A percentile compares a stretch with the other conserved stretches of the same genome.
These are phyloP conservation scores for Catharus ustulatus DNA, from an alignment of 2,797 vertebrate genomes.

Conservation along the genomic window DNA sequence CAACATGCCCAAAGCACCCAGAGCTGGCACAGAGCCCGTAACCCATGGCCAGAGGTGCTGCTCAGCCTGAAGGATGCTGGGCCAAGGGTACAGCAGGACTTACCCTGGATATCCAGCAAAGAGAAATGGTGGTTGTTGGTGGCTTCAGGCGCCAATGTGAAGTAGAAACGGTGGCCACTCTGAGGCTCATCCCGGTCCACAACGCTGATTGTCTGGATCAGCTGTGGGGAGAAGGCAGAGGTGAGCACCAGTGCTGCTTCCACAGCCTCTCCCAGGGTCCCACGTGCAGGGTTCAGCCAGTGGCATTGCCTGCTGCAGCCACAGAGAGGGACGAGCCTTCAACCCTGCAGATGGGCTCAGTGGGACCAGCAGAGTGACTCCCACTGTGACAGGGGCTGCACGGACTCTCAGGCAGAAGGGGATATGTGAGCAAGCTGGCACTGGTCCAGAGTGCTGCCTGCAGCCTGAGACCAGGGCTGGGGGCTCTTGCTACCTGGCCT, in stretches of 20 bases:
- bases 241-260: not conserved
- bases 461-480: accelerated
- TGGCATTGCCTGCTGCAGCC: accelerated
- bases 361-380: not conserved
- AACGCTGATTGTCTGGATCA: conserved; percentile 97
- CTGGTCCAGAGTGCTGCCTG: not conserved
- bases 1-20: not conserved
- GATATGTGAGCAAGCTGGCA: not conserved
- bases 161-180: conserved; percentile 91
- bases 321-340: not conserved
- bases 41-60: not conserved
- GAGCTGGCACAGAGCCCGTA: accelerated
- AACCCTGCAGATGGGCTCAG: accelerated
- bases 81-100: conserved; percentile 27
- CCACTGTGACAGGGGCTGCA: not conserved
- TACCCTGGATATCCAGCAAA: conserved; percentile 92
- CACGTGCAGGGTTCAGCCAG: not conserved
- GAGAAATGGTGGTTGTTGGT: conserved; percentile 89
- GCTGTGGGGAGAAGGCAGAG: conserved; percentile 73
- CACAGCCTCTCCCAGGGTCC: not conserved
- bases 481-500: conserved; percentile 84
- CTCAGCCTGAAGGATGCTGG: not conserved
- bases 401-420: not conserved
- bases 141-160: conserved; percentile 88
- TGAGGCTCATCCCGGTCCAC: conserved; percentile 95